A percentile compares a stretch with the other conserved stretches of the same genome.
These are phyloP conservation scores for Hyphantria cunea DNA, from an alignment of 1,140 invertebrate genomes.

Conservation along the genomic window DNA sequence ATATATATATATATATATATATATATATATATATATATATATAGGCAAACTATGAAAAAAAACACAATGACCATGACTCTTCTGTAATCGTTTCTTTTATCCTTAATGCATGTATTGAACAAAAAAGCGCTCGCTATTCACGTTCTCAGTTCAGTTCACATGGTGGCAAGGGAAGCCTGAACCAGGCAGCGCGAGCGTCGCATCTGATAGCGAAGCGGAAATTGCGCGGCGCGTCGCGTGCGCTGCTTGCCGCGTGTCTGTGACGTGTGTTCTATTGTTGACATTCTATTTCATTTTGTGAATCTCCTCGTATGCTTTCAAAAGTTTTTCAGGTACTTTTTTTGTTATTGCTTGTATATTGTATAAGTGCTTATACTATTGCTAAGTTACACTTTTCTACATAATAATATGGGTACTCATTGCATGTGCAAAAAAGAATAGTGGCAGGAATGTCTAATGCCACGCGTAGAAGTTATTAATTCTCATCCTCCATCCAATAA, in stretches of 20 bases:
- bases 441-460: no score
- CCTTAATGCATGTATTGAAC: constrained; percentile 15
- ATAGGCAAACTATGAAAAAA: no score
- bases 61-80: no score
- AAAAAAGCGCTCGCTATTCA: constrained; percentile 28
- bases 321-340: constrained; percentile 43
- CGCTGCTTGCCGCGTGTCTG: constrained; percentile 56
- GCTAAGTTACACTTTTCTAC: no score
- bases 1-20: no score
- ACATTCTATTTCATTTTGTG: constrained; percentile 58
- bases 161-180: constrained; percentile 30
- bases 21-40: no score
- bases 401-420: no score
- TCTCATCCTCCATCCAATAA: no score
- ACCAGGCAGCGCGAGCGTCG: constrained; percentile 40
- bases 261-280: constrained; percentile 54
- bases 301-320: constrained; percentile 40
- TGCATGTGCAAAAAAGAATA: no score
- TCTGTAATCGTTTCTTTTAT: constrained; percentile 29
- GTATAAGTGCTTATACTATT: no score
- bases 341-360: no score
- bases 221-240: constrained; percentile 74
- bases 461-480: no score
- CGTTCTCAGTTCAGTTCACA: constrained; percentile 44
- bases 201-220: constrained; percentile 72